Evolutionary conservation across 2,797 vertebrate genomes (phyloP).

Genomic region (Peromyscus aztecus): DNA sequence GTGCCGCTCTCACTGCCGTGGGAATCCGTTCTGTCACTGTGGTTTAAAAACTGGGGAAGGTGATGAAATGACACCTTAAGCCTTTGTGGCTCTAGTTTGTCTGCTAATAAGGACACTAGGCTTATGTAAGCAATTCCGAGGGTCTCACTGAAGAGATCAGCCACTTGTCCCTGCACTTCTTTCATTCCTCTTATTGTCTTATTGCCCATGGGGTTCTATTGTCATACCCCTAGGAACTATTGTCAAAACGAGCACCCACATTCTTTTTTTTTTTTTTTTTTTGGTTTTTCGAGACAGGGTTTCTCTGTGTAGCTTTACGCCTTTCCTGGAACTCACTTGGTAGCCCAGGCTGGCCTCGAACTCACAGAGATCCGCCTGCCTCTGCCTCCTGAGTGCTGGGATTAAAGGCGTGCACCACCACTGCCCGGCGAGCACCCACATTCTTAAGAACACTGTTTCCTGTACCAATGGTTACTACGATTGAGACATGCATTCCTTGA

Average conservation of each 20-base stretch:
- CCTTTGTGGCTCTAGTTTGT: not conserved
- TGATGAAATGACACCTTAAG: not conserved
- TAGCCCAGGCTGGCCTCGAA: too few species aligned
- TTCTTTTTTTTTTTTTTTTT: too few species aligned
- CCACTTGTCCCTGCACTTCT: not conserved
- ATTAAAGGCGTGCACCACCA: too few species aligned
- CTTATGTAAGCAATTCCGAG: not conserved
- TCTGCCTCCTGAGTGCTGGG: too few species aligned
- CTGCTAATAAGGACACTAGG: not conserved
- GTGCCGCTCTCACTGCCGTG: not conserved
- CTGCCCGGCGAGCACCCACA: not conserved
- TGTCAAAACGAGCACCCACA: not conserved
- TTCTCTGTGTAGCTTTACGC: too few species aligned
- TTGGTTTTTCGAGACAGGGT: too few species aligned
- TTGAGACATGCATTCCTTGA: not conserved
- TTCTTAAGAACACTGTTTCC: not conserved
- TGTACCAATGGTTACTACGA: not conserved
- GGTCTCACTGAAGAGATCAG: not conserved
- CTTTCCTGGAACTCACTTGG: too few species aligned
- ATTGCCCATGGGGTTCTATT: not conserved
- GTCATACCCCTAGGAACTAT: not conserved
- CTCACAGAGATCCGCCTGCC: too few species aligned
- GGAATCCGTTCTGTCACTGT: constrained; percentile 13
- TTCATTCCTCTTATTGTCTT: not conserved
- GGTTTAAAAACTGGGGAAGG: constrained; percentile 27